Conservation (phyloP, 2,797 vertebrate genomes). For the Champsocephalus gunnari region DNA sequence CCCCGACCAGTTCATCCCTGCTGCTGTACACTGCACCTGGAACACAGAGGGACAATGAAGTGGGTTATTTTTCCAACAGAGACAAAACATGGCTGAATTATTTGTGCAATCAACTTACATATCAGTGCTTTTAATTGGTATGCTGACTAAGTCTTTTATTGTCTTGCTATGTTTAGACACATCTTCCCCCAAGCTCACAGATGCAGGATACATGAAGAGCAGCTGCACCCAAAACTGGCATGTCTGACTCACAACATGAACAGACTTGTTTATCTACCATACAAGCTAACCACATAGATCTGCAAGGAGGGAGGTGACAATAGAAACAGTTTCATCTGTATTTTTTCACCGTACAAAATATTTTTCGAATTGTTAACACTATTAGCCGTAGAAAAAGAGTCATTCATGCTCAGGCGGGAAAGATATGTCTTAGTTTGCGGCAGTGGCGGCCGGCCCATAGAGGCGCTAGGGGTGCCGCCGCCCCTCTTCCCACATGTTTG, state of each 20-base stretch:
- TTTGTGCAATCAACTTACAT: background rate
- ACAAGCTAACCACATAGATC: background rate
- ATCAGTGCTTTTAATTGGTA: background rate
- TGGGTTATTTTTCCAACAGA: background rate
- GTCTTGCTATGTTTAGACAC: background rate
- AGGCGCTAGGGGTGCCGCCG: too few species aligned
- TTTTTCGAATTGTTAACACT: background rate
- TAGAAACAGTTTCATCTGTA: background rate
- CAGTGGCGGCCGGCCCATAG: too few species aligned
- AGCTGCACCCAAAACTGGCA: background rate
- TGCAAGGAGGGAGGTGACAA: background rate
- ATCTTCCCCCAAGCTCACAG: background rate
- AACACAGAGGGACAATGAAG: background rate
- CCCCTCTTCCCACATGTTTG: too few species aligned
- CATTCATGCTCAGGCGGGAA: background rate
- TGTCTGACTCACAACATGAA: background rate
- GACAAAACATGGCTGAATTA: background rate
- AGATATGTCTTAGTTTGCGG: constrained; percentile 11
- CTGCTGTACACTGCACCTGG: constrained; percentile 37
- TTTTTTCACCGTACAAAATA: background rate
- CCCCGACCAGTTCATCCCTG: constrained; percentile 91
- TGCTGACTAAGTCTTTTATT: background rate
- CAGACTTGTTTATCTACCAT: constrained; percentile 8
- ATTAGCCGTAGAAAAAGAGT: background rate
- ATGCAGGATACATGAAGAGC: background rate